Percentiles rank a stretch among this genome's conserved stretches.
Evolutionary conservation across 2,888 invertebrate species (phyloP).

Genomic region (Scaeva pyrastri): DNA sequence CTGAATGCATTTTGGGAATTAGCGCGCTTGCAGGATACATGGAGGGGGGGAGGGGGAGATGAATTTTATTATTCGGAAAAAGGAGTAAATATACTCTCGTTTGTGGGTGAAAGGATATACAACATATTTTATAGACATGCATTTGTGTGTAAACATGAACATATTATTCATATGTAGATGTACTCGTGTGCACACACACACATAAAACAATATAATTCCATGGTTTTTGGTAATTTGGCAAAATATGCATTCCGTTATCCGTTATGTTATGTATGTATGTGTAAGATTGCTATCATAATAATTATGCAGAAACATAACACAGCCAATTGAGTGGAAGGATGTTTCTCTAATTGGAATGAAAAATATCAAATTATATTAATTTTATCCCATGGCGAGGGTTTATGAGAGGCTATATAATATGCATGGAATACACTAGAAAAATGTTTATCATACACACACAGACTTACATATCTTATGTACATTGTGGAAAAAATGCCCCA

Average conservation of each 20-base stretch:
- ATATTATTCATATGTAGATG: not conserved
- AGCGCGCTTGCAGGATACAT: not conserved
- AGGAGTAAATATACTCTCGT: not conserved
- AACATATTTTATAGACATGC: not conserved
- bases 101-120: slow-evolving; percentile 8
- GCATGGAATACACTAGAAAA: no score
- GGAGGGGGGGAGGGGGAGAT: not conserved
- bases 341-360: slow-evolving; percentile 22
- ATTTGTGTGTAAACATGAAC: not conserved
- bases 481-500: no score
- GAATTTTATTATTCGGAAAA: not conserved
- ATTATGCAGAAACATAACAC: slow-evolving; percentile 36
- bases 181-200: no score
- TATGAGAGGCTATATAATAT: no score
- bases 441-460: no score
- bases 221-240: not conserved
- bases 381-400: not conserved
- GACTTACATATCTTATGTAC: no score
- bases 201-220: not conserved
- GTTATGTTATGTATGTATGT: not conserved
- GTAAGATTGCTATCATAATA: slow-evolving; percentile 48
- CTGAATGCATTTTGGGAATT: slow-evolving; percentile 40
- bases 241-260: slow-evolving; percentile 17
- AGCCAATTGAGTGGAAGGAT: slow-evolving; percentile 31
- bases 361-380: slow-evolving; percentile 7